Evolutionary conservation across 2,797 vertebrate genomes (phyloP).

Genomic region (Bradypus variegatus): DNA sequence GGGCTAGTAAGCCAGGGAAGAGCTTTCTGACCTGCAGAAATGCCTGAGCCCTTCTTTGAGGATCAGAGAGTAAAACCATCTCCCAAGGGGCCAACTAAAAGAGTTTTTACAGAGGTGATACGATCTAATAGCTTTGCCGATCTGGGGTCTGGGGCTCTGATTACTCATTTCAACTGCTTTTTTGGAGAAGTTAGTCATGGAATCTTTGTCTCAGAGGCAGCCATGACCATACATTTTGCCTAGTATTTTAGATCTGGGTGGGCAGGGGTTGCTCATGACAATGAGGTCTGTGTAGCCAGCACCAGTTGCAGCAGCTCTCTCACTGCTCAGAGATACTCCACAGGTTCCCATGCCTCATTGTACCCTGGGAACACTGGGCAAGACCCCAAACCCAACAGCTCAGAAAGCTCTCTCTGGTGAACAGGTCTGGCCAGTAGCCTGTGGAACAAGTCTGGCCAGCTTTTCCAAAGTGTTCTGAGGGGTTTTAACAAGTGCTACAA

Average conservation of each 20-base stretch:
- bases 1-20: not conserved
- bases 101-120: not conserved
- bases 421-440: not conserved
- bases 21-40: not conserved
- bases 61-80: not conserved
- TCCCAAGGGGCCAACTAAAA: too few species aligned
- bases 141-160: not conserved
- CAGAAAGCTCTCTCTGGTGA: not conserved
- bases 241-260: not conserved
- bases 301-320: not conserved
- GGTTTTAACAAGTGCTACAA: not conserved
- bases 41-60: not conserved
- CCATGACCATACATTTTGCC: not conserved
- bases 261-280: not conserved
- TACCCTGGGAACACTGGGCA: not conserved
- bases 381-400: not conserved
- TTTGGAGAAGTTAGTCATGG: not conserved
- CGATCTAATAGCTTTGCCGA: not conserved
- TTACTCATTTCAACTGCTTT: not conserved
- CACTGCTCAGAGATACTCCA: not conserved
- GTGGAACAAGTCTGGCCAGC: not conserved
- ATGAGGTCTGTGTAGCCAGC: not conserved
- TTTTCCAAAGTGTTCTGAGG: not conserved
- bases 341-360: not conserved
- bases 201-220: not conserved